A percentile compares a stretch with the other conserved stretches of the same genome.
Conservation (phyloP, 1,140 invertebrate genomes). For the Drosophila sp. region DNA sequence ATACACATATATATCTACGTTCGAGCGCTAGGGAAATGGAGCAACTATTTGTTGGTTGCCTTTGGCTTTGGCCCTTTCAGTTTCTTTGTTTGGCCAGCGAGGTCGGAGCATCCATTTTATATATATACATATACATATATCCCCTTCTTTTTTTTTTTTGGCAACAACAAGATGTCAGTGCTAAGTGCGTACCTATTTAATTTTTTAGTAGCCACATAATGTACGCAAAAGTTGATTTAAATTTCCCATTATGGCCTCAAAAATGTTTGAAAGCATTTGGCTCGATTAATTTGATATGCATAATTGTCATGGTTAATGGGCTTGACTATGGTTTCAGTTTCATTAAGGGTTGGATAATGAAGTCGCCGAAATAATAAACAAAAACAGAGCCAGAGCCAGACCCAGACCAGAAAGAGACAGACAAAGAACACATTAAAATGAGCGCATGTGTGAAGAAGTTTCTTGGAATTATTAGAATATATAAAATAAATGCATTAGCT, state of each 20-base stretch:
- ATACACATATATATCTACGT: constrained; percentile 32
- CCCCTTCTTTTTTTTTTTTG: constrained; percentile 12
- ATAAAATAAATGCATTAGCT: too few species aligned
- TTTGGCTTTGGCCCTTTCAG: constrained; percentile 28
- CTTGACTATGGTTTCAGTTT: constrained; percentile 16
- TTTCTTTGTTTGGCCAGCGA: constrained; percentile 37
- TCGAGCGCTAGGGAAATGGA: constrained; percentile 45
- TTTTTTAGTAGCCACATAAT: constrained; percentile 51
- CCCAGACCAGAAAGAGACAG: background rate
- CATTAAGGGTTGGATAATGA: constrained; percentile 5
- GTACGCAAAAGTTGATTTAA: constrained; percentile 33
- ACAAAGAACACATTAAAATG: background rate
- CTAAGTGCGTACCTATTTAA: constrained; percentile 29
- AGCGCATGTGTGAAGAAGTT: background rate
- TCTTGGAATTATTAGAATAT: too few species aligned
- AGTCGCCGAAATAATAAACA: background rate
- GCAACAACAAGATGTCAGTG: constrained; percentile 33
- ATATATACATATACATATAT: constrained; percentile 2
- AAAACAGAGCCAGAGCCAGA: background rate
- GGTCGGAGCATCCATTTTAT: constrained; percentile 49
- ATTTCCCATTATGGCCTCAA: constrained; percentile 25
- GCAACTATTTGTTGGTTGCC: constrained; percentile 58
- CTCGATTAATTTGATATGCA: constrained; percentile 53
- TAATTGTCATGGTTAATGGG: constrained; percentile 52
- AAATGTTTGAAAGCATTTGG: constrained; percentile 39